phyloP scores from a whole-genome alignment of 2,797 vertebrate genomes.

The Eulemur rubriventer region DNA sequence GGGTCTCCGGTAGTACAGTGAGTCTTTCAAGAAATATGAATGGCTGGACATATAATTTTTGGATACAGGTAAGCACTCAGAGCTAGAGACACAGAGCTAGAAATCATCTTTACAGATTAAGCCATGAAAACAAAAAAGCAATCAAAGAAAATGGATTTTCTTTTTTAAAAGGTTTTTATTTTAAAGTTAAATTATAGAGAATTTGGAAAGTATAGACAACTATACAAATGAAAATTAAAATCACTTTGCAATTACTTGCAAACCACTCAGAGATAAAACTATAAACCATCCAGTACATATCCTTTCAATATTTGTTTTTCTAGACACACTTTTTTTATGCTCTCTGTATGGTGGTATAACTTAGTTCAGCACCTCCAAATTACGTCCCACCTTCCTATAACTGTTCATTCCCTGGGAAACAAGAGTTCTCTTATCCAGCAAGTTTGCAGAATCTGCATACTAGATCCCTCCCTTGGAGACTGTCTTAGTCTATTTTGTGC shows the following conservation, averaged over 20 bases:
- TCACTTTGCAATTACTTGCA: background rate
- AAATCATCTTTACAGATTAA: background rate
- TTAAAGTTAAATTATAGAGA: constrained; percentile 36
- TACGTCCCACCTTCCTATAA: background rate
- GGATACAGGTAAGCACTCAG: background rate
- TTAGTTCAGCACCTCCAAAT: background rate
- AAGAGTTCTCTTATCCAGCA: background rate
- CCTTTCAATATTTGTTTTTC: background rate
- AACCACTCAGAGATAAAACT: background rate
- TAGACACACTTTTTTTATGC: background rate
- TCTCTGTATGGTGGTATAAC: background rate
- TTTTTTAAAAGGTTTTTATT: constrained; percentile 8
- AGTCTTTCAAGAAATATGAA: background rate
- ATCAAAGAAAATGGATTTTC: background rate
- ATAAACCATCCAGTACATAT: background rate
- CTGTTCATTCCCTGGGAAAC: background rate
- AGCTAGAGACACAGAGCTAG: background rate
- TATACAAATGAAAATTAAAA: constrained; percentile 8
- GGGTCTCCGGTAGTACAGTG: background rate
- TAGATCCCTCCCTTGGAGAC: background rate
- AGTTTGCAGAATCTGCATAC: background rate
- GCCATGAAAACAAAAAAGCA: background rate
- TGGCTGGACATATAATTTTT: background rate
- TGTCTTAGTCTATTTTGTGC: background rate
- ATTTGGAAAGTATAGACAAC: background rate